These are phyloP conservation scores for Centropyge bicolor DNA, from an alignment of 2,797 vertebrate genomes.

Conservation along the genomic window DNA sequence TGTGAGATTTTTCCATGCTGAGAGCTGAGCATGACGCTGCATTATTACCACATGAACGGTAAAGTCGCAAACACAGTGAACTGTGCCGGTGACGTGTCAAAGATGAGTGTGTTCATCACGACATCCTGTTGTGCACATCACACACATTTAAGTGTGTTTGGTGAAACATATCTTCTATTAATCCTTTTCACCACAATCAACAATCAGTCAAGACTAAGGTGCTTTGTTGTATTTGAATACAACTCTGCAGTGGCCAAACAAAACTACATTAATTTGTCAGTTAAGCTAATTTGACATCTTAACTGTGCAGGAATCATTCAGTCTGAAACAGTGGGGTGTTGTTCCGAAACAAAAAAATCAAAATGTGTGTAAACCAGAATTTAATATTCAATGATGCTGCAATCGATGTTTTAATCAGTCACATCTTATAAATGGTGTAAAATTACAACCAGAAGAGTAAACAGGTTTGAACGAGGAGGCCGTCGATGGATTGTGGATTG, in stretches of 20 bases:
- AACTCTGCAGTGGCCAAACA: too few relatives aligned
- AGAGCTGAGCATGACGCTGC: constrained; percentile 16
- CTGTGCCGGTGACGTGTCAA: rapidly evolving
- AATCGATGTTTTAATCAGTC: not conserved
- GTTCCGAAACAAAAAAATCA: too few relatives aligned
- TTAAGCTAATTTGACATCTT: too few relatives aligned
- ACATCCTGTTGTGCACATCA: not conserved
- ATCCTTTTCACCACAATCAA: not conserved
- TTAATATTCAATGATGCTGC: not conserved
- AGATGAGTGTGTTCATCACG: not conserved
- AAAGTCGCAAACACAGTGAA: not conserved
- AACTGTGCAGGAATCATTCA: too few relatives aligned
- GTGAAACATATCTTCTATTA: not conserved
- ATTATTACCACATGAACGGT: not conserved
- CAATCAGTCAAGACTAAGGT: not conserved
- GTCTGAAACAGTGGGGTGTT: too few relatives aligned
- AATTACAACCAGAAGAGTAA: not conserved
- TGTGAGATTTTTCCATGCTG: not conserved
- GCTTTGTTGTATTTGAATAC: not conserved
- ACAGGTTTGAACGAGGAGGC: not conserved
- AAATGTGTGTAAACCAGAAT: not conserved
- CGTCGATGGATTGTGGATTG: too few relatives aligned
- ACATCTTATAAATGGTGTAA: not conserved
- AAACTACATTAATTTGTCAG: too few relatives aligned
- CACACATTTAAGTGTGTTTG: not conserved